phyloP scores from a whole-genome alignment of 2,888 invertebrate genomes.

The Eupithecia subfuscata region DNA sequence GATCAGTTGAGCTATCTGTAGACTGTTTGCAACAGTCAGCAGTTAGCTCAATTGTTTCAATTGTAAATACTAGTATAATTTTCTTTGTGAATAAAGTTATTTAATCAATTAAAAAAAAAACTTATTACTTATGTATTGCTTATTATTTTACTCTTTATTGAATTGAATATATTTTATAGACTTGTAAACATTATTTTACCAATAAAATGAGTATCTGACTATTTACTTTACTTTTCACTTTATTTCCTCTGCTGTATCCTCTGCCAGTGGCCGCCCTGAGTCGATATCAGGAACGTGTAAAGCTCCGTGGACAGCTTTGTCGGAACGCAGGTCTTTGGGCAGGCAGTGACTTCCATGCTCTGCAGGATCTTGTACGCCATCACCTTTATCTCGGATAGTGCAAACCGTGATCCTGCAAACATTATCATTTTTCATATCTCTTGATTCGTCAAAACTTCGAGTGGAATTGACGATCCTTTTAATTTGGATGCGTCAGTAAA shows the following conservation, averaged over 20 bases:
- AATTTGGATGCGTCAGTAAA: not conserved
- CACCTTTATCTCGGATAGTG: constrained; percentile 61
- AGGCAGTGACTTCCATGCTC: constrained; percentile 54
- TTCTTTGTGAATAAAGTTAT: too few species aligned
- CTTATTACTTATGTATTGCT: too few species aligned
- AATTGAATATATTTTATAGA: too few species aligned
- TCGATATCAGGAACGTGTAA: constrained; percentile 46
- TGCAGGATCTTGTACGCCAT: constrained; percentile 55
- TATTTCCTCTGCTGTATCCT: not conserved
- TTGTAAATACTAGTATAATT: too few species aligned
- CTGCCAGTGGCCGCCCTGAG: constrained; percentile 6
- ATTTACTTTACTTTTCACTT: not conserved
- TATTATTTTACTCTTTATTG: too few species aligned
- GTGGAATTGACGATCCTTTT: not conserved
- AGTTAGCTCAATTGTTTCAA: too few species aligned
- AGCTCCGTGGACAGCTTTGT: constrained; percentile 39
- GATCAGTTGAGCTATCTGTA: too few species aligned
- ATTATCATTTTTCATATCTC: not conserved
- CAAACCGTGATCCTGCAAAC: constrained; percentile 58
- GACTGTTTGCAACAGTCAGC: too few species aligned
- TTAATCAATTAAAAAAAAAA: too few species aligned
- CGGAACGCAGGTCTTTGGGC: constrained; percentile 52
- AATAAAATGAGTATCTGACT: too few species aligned
- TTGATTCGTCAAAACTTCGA: not conserved
- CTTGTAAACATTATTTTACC: too few species aligned